Evolutionary conservation across 2,113 vertebrate species (phyloP), one percentile per base, ranked within the genome.

Genomic region (Callipepla californica): DNA sequence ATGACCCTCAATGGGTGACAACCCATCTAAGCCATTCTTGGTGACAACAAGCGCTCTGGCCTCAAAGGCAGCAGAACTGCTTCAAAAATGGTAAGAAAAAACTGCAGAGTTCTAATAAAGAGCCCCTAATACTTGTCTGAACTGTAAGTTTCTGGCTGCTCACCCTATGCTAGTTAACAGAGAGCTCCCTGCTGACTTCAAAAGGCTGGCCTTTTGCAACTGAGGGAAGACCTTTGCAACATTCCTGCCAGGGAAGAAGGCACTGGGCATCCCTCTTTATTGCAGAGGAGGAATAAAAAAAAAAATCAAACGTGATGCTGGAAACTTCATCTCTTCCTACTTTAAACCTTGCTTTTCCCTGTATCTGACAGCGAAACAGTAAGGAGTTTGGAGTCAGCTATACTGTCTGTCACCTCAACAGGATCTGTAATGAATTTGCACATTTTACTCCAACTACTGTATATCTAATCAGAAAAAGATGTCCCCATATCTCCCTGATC

Each of bases 391-490:
- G 83, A 93, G 94, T 94, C 82, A 90, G 87, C 53, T 84, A 80
- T 89, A 73, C 65, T 95, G 97, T 96, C 95, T 97, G 96, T 97
- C 97, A 97, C 97, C 97, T 97, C 97, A 87, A 79, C 58, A 91
- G 94, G 98, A 98, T 98, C 98, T 98, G 98, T 97, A 98, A 98
- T 98, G 98, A 98, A 98, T 99, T 98, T 99, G 98, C 98, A 98
- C 98, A 96, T 97, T 97, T 97, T 88, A 95, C 96, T 98, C 95
- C 97, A 94, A 98, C 99, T 99, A 99, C 99, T 99, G 99, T 99
- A 98, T 98, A 98, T 98, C 98, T 99, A 99, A 99, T 99, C 98
- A 98, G 98, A 98, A 98, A 99, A 99, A 99, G 99, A 98, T 99
- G 99, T 98, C 97, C 97, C 97, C 92, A 82, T 97, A 96, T 95